phyloP scores from a whole-genome alignment of 2,113 vertebrate species.

The Corythaixoides concolor region DNA sequence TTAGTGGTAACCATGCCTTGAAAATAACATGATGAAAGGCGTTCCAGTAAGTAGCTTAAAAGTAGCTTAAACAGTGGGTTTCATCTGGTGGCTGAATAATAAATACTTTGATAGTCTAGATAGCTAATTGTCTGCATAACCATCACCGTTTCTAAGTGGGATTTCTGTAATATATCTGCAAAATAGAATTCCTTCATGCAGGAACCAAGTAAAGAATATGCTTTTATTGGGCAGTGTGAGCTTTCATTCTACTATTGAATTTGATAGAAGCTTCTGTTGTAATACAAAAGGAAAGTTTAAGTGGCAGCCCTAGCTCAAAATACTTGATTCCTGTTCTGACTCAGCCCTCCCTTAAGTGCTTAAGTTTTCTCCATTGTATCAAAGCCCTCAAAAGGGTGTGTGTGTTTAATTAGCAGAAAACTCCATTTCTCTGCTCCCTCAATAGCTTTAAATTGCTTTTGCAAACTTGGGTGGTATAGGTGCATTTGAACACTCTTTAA shows the following conservation, averaged over 20 bases:
- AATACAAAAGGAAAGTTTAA: not conserved
- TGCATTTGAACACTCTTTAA: not conserved
- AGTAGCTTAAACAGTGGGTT: slow-evolving; percentile 2
- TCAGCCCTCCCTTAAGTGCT: not conserved
- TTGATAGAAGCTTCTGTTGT: not conserved
- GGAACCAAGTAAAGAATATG: not conserved
- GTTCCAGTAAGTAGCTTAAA: not conserved
- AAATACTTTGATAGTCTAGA: not conserved
- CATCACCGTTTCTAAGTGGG: not conserved
- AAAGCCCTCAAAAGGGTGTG: not conserved
- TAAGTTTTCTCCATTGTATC: not conserved
- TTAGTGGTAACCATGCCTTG: not conserved
- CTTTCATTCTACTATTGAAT: not conserved
- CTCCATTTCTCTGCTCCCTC: not conserved
- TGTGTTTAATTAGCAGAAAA: not conserved
- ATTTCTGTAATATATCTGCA: not conserved
- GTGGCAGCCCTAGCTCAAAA: not conserved
- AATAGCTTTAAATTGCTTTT: not conserved
- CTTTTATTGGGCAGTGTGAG: not conserved
- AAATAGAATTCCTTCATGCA: not conserved
- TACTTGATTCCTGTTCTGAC: not conserved
- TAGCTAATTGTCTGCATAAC: not conserved
- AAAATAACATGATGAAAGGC: not conserved
- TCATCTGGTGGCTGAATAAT: not conserved
- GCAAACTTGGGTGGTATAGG: not conserved